Evolutionary conservation across 53 echinoderm and acorn worm genomes (phyloP), one percentile per base, ranked within the genome.

Genomic region (Zoroaster sp.): DNA sequence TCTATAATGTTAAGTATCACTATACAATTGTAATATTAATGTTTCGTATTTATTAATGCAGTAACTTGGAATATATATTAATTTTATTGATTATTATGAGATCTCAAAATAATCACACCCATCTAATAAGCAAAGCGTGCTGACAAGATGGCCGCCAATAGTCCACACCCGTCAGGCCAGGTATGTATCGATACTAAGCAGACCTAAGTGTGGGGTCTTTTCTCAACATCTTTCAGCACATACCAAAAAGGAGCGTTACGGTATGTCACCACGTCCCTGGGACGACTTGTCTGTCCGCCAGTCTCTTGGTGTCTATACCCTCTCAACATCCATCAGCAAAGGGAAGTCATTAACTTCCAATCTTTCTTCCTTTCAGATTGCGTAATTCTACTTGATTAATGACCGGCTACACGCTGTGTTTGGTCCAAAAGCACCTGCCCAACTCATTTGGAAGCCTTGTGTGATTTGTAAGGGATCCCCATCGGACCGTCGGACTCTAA

Each of bases 381-480:
- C 71, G 85, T 85, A 85, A 85, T 67, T 23, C 23, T 28, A 55
- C 71, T 85, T 85, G 85, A 85, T 85, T 85, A 85, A 85, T 39
- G 85, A 85, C 31, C 70, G 70, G 85, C 69, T n/a, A 65, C 42
- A 47, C 51, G 34, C 21, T 85, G 83, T 65, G 65, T 59, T 54
- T 67, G 40, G 68, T 23, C 38, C 43, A 37, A 47, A 37, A 9
- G 51, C 72, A 49, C 85, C 51, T 70, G 70, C 71, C 85, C 71
- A 70, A 70, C 81, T 81, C 81, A 71, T 71, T 71, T 71, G 67
- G 33, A 12, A 34, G 25, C 35, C 46, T 49, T 32, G 51, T 85
- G 85, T 71, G 72, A 85, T 85, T 70, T 85, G 37, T 71, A 21
- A 72, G 70, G 35, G 35, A 20, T 34, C 40, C 4, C 1, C 13